These are phyloP conservation scores for Anagrus nilaparvatae DNA, from an alignment of 1,140 invertebrate species.

Conservation along the genomic window DNA sequence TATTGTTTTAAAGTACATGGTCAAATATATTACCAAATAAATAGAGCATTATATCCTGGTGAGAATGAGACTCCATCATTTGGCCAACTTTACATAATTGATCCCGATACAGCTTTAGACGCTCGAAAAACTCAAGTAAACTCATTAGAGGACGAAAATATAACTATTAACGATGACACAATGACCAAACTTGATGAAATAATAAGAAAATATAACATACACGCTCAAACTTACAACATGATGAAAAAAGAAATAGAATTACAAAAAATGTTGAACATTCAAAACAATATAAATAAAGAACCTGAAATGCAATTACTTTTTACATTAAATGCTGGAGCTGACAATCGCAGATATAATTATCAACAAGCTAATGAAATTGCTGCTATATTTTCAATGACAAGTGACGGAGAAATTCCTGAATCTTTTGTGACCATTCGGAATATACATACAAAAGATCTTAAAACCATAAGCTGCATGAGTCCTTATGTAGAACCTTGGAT, in stretches of 20 bases:
- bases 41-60: conserved; percentile 1
- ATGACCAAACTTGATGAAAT: conserved; percentile 5
- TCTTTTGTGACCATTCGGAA: too few relatives aligned
- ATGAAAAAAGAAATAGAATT: conserved; percentile 3
- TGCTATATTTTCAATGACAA: too few relatives aligned
- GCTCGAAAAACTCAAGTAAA: background rate
- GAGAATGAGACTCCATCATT: conserved; percentile 1
- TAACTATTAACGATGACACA: conserved; percentile 1
- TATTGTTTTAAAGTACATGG: conserved; percentile 3
- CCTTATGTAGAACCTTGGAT: conserved; percentile 6
- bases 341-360: too few relatives aligned
- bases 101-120: conserved; percentile 10
- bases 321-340: too few relatives aligned
- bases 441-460: conserved; percentile 1
- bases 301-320: too few relatives aligned
- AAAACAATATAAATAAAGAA: too few relatives aligned
- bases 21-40: conserved; percentile 1
- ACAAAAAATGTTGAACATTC: background rate
- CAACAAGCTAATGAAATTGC: too few relatives aligned
- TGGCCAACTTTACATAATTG: conserved; percentile 13
- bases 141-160: conserved; percentile 2
- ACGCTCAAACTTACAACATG: conserved; percentile 9
- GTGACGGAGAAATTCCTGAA: too few relatives aligned
- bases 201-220: conserved; percentile 10
- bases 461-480: background rate